phyloP scores from a whole-genome alignment of 1,140 invertebrate species.

The Thaumatotibia leucotreta region DNA sequence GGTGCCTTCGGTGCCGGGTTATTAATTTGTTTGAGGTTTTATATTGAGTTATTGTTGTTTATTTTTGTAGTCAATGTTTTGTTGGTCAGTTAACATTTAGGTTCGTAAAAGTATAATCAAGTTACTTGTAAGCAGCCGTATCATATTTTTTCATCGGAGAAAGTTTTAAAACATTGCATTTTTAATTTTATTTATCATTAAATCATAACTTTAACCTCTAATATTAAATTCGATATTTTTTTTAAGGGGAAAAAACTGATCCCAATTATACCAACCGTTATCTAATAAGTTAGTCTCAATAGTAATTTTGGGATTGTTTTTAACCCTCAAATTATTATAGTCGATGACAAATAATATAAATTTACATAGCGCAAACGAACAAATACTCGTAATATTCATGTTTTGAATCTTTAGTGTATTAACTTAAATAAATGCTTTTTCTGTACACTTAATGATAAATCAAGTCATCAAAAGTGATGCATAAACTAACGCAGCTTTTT shows the following conservation, averaged over 20 bases:
- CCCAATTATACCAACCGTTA: no score
- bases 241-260: no score
- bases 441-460: not conserved
- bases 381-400: no score
- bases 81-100: not conserved
- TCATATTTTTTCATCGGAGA: not conserved
- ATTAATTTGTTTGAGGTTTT: slow-evolving; percentile 12
- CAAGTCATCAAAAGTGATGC: not conserved
- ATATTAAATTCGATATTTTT: no score
- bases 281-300: no score
- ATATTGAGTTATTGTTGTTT: slow-evolving; percentile 12
- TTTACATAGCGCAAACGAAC: no score
- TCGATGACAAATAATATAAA: no score
- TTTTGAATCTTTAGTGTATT: no score
- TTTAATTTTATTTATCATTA: no score
- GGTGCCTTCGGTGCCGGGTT: slow-evolving; percentile 3
- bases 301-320: no score
- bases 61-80: not conserved
- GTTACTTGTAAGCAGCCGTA: not conserved
- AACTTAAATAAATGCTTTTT: not conserved
- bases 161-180: not conserved
- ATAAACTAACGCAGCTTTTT: not conserved
- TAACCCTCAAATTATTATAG: no score
- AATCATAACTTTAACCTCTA: no score
- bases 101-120: not conserved